Conservation (phyloP, 2,113 vertebrate species). For the Syrrhaptes paradoxus region DNA sequence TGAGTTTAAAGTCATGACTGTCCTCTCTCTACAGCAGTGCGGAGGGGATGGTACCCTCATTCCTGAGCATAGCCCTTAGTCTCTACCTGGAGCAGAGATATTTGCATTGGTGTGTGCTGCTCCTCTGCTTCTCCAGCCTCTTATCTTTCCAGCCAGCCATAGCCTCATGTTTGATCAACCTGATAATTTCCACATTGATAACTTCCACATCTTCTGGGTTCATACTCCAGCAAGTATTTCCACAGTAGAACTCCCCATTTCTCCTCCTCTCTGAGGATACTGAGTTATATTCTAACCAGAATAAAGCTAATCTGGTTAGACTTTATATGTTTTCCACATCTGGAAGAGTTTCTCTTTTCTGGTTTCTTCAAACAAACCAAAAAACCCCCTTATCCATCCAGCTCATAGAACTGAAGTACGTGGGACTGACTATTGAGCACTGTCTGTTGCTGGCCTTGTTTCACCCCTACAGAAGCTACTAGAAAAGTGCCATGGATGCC, state of each 20-base stretch:
- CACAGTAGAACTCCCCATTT: neutral
- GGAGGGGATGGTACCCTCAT: neutral
- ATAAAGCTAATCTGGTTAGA: neutral
- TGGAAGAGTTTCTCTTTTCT: neutral
- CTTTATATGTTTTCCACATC: neutral
- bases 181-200: neutral
- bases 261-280: neutral
- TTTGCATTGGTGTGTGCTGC: neutral
- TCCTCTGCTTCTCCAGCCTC: neutral
- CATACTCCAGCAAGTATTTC: neutral
- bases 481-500: neutral
- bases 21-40: neutral
- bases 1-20: neutral
- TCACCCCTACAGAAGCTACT: neutral
- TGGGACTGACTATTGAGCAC: neutral
- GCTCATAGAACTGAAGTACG: neutral
- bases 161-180: neutral
- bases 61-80: neutral
- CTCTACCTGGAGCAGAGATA: neutral
- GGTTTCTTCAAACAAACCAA: neutral
- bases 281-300: neutral
- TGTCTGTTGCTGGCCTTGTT: neutral
- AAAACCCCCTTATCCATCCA: rapidly evolving
- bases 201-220: neutral
- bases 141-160: neutral